Evolutionary conservation across 2,797 vertebrate genomes (phyloP), one percentile per base, ranked within the genome.

Genomic region (Ctenosaura bakeri): DNA sequence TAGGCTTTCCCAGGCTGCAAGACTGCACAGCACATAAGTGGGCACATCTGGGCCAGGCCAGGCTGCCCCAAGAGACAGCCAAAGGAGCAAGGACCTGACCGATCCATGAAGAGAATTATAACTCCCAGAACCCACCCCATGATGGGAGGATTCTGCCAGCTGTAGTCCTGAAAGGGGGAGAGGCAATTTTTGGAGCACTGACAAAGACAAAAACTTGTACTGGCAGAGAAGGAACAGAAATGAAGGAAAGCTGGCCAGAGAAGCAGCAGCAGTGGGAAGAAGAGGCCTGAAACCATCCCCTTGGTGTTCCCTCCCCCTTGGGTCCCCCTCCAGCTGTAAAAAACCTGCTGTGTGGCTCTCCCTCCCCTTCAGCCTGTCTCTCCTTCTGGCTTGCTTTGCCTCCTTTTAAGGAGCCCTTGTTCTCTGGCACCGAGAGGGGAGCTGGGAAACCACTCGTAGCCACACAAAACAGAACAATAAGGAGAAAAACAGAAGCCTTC

Each of bases 351-450:
- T 20, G 13, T 42, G n/a, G 32, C 16, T 32, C 54, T 20, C 52
- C 32, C n/a, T 38, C n/a, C 62, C 38, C 38, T 46, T 42, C 35
- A n/a, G 50, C 29, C 20, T 14, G 4, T 20, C 0, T 32, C 32
- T 26, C 29, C 77, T 12, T 24, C 18, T 13, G n/a, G n/a, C 5
- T 38, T 3, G 22, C 32, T 87, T 46, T 69, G 46, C 59, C 84
- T 91, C 90, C 90, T 91, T 91, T 87, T 89, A 91, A 89, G 91
- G 87, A 64, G 90, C 85, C 85, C 89, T 87, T 52, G 79, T 16
- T 13, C 71, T n/a, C n/a, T 20, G 66, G 66, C 66, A 10, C 66
- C 6, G 59, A 22, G 4, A 42, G 35, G 54, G 69, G 20, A 35
- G 69, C 85, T 76, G 85, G 89, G 59, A 87, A 87, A 77, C 52